Conservation (phyloP, 2,888 invertebrate species). For the Metacarcinus magister region DNA sequence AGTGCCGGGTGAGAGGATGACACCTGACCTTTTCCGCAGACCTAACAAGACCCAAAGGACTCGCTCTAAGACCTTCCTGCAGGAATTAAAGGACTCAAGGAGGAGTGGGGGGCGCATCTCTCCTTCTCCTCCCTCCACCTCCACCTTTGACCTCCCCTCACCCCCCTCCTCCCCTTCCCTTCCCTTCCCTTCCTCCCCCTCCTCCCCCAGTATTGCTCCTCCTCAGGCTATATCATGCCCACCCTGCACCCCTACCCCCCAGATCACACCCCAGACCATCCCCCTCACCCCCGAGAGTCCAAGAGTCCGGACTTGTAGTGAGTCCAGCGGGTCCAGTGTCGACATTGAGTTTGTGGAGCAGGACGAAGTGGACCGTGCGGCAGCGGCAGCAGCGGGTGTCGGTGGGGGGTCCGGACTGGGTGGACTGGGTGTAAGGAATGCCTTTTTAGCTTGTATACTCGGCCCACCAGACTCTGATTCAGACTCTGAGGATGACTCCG, state of each 20-base stretch:
- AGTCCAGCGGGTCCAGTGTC: constrained; percentile 59
- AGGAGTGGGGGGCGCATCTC: background rate
- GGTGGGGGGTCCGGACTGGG: background rate
- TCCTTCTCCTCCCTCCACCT: background rate
- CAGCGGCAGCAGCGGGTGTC: background rate
- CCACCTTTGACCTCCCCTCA: background rate
- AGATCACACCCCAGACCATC: background rate
- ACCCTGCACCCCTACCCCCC: background rate
- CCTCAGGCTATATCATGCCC: background rate
- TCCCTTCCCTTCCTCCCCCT: background rate
- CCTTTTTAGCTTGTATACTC: constrained; percentile 67
- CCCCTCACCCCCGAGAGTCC: background rate
- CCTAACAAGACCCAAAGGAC: constrained; percentile 64
- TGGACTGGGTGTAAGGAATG: background rate
- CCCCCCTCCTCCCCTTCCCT: background rate
- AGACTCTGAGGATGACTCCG: constrained; percentile 56
- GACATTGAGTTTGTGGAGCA: constrained; percentile 65
- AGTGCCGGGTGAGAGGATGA: background rate
- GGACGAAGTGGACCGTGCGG: constrained; percentile 50
- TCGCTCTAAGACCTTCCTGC: constrained; percentile 66
- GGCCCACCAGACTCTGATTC: constrained; percentile 65
- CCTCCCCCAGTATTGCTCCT: background rate
- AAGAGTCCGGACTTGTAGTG: constrained; percentile 42
- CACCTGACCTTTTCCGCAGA: constrained; percentile 46
- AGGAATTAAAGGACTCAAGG: constrained; percentile 60